Percentiles rank a stretch among this genome's conserved stretches.
Evolutionary conservation across 30 jellyfish, hydroid and myxozoan genomes (phyloP).

Genomic region (Rhopilema esculentum): DNA sequence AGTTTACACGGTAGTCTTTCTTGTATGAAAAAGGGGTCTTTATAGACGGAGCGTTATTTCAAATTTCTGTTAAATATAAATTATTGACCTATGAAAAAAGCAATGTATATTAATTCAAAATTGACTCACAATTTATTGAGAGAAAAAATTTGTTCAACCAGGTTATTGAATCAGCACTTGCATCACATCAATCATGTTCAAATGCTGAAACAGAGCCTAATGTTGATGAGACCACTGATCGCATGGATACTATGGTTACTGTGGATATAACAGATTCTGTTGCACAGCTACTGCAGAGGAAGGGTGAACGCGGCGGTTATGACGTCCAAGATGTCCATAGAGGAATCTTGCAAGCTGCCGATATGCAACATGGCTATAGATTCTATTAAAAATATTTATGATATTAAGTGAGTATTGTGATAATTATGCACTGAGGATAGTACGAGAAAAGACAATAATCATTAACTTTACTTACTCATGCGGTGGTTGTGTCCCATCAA

Average conservation of each 20-base stretch:
- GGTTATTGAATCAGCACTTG: conserved; percentile 1
- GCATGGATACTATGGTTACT: conserved; percentile 11
- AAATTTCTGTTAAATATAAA: conserved; percentile 2
- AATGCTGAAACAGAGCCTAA: conserved; percentile 12
- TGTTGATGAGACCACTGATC: background rate
- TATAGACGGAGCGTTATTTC: conserved; percentile 5
- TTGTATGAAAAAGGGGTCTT: background rate
- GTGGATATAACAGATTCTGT: background rate
- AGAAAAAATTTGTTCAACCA: background rate
- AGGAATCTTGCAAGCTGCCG: background rate
- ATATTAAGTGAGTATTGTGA: background rate
- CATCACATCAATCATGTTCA: conserved; percentile 16
- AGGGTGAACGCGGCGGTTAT: background rate
- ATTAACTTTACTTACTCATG: background rate
- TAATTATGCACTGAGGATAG: background rate
- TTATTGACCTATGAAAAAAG: background rate
- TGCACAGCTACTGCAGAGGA: background rate
- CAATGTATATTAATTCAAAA: conserved; percentile 3
- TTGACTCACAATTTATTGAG: conserved; percentile 16
- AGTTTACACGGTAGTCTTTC: conserved; percentile 4
- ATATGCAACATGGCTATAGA: background rate
- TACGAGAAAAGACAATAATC: background rate
- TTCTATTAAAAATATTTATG: background rate
- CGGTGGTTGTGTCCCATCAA: background rate
- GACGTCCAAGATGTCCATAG: background rate